phyloP scores from a whole-genome alignment of 2,888 invertebrate species.

The Drosophila anceps region DNA sequence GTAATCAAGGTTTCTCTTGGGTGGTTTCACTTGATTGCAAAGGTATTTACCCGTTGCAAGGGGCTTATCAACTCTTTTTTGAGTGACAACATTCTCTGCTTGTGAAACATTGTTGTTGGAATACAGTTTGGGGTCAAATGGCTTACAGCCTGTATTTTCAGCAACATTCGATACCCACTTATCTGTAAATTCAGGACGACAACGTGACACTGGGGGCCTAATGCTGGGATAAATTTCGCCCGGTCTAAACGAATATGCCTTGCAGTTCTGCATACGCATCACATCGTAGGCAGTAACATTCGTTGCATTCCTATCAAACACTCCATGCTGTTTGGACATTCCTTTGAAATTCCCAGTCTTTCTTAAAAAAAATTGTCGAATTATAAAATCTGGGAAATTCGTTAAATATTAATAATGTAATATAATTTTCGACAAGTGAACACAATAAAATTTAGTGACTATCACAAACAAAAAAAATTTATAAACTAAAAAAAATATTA shows the following conservation, averaged over 20 bases:
- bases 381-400: background rate
- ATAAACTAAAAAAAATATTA: background rate
- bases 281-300: constrained; percentile 18
- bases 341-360: background rate
- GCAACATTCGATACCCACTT: constrained; percentile 2
- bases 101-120: background rate
- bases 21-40: background rate
- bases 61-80: background rate
- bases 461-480: background rate
- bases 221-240: constrained; percentile 21
- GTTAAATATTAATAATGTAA: background rate
- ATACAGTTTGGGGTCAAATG: background rate
- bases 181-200: background rate
- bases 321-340: background rate
- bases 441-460: constrained; percentile 8
- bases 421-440: background rate
- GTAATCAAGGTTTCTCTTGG: constrained; percentile 9
- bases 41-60: background rate
- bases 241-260: background rate
- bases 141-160: background rate
- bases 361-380: background rate
- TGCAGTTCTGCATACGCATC: constrained; percentile 19
- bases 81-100: background rate
- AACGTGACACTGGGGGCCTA: background rate
- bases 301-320: accelerated